These are phyloP conservation scores for Caradrina clavipalpis DNA, from an alignment of 2,888 invertebrate genomes.

Conservation along the genomic window DNA sequence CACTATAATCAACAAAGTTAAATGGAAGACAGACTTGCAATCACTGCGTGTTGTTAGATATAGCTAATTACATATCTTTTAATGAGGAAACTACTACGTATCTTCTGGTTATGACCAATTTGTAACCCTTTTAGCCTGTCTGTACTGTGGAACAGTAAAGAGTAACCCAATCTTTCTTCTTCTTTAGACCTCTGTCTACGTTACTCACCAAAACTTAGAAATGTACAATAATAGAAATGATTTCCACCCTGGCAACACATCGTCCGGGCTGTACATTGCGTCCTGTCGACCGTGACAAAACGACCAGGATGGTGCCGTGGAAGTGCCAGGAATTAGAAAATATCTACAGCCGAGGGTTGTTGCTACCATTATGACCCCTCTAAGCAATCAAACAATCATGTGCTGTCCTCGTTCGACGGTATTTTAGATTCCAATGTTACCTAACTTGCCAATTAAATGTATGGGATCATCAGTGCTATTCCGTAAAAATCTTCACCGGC, in stretches of 20 bases:
- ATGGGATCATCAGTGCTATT: too few species aligned
- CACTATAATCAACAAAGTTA: neutral
- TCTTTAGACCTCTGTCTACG: neutral
- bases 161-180: too few species aligned
- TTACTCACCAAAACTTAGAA: neutral
- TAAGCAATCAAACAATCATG: constrained; percentile 13
- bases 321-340: constrained; percentile 48
- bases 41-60: neutral
- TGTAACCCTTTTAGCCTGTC: neutral
- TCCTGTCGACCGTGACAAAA: constrained; percentile 67
- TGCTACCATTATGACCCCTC: neutral
- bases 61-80: neutral
- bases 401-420: neutral
- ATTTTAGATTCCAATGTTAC: neutral
- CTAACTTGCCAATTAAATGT: too few species aligned
- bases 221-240: constrained; percentile 30
- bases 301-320: constrained; percentile 53
- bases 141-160: too few species aligned
- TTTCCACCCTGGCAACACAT: constrained; percentile 45
- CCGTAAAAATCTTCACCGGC: too few species aligned
- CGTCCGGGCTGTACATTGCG: constrained; percentile 65
- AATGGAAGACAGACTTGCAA: neutral
- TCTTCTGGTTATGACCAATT: neutral
- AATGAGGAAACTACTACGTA: neutral
- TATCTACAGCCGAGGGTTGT: constrained; percentile 32